phyloP scores from a whole-genome alignment of 2,888 invertebrate genomes.

The Dendrolimus houi region DNA sequence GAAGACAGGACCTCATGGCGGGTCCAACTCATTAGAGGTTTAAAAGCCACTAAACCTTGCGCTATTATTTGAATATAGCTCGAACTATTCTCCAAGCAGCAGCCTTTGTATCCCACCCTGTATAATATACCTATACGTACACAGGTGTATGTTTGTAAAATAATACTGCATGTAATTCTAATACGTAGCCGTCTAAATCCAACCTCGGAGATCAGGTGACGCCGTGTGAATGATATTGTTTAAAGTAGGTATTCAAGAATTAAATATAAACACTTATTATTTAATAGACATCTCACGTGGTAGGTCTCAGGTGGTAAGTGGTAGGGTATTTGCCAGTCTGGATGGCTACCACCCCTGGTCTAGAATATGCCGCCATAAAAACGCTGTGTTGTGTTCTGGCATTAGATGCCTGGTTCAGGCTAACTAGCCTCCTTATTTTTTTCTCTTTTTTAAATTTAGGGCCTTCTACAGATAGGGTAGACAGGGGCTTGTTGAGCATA shows the following conservation, averaged over 20 bases:
- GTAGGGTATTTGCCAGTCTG: neutral
- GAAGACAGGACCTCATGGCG: no score
- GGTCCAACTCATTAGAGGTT: no score
- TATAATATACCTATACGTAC: neutral
- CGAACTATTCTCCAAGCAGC: no score
- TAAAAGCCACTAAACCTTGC: no score
- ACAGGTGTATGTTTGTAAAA: conserved; percentile 37
- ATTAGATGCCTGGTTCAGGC: neutral
- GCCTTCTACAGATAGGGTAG: no score
- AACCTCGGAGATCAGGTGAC: conserved; percentile 35
- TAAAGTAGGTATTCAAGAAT: neutral
- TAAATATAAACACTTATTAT: neutral
- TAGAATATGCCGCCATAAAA: neutral
- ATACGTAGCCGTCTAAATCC: conserved; percentile 47
- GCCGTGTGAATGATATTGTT: conserved; percentile 37
- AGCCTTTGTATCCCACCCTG: no score
- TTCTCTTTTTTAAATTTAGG: no score
- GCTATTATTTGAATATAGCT: no score
- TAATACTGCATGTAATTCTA: conserved; percentile 60
- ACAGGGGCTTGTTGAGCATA: no score
- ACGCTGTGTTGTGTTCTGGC: neutral
- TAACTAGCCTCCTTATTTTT: no score
- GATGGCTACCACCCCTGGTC: neutral
- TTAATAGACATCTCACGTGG: neutral
- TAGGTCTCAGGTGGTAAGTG: neutral